A percentile compares a stretch with the other conserved stretches of the same genome.
Conservation (phyloP, 1,140 invertebrate species). For the Meloidogyne exigua region DNA sequence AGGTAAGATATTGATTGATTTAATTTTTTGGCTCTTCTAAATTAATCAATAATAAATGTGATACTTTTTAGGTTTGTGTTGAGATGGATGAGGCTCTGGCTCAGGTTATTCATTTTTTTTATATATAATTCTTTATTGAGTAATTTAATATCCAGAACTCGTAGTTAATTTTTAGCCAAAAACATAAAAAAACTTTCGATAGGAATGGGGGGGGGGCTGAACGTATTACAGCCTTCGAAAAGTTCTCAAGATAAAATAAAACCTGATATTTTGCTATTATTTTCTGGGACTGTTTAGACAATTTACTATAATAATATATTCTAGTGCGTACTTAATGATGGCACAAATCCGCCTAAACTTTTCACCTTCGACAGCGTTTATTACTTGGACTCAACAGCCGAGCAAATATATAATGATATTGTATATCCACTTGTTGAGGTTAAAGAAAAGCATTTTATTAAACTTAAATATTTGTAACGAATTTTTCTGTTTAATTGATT, state of each 20-base stretch:
- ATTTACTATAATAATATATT: too few species aligned
- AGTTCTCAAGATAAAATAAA: too few species aligned
- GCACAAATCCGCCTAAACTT: slow-evolving; percentile 70
- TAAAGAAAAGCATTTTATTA: slow-evolving; percentile 37
- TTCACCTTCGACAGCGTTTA: slow-evolving; percentile 78
- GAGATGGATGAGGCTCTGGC: slow-evolving; percentile 71
- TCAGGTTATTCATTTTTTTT: slow-evolving; percentile 28
- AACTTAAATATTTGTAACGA: neutral
- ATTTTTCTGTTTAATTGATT: neutral
- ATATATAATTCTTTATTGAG: neutral
- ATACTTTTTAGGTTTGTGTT: slow-evolving; percentile 71
- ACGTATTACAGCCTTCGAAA: too few species aligned
- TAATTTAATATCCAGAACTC: too few species aligned
- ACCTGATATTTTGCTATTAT: too few species aligned
- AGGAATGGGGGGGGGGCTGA: too few species aligned
- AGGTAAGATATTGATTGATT: slow-evolving; percentile 66
- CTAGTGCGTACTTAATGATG: slow-evolving; percentile 69
- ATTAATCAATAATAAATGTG: too few species aligned
- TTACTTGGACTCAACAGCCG: slow-evolving; percentile 70
- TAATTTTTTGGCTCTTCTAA: slow-evolving; percentile 23
- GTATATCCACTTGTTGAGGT: slow-evolving; percentile 74
- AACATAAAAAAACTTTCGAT: neutral
- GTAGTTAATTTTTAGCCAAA: too few species aligned
- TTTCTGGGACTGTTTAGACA: too few species aligned
- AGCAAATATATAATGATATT: slow-evolving; percentile 73